phyloP scores from a whole-genome alignment of 30 jellyfish, hydroid and myxozoan genomes.

The Aurelia aurita complex sp. Pacific region DNA sequence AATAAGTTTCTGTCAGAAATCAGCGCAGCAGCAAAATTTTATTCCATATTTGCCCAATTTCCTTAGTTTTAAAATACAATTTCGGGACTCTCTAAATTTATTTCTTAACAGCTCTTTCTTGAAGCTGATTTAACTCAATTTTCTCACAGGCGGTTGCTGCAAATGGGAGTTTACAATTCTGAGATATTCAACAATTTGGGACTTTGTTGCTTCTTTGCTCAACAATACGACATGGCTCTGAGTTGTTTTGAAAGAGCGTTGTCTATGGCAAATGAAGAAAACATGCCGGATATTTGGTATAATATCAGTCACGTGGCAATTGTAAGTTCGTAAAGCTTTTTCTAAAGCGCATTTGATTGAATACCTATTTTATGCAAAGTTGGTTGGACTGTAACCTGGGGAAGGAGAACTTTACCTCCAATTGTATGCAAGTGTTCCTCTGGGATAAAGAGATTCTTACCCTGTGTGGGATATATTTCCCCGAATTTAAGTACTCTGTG shows the following conservation, averaged over 20 bases:
- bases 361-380: not conserved
- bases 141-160: constrained; percentile 78
- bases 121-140: not conserved
- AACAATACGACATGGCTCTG: constrained; percentile 96
- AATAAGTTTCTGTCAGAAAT: no score
- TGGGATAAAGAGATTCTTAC: no score
- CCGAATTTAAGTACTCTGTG: no score
- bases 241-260: constrained; percentile 94
- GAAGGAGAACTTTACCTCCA: no score
- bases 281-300: constrained; percentile 95
- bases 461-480: no score
- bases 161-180: constrained; percentile 95
- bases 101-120: no score
- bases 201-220: constrained; percentile 94
- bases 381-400: no score
- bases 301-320: constrained; percentile 94
- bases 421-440: no score
- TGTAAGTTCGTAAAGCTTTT: constrained; percentile 37
- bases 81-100: no score
- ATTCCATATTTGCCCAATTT: no score
- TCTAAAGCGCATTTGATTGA: not conserved
- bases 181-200: constrained; percentile 95
- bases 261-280: constrained; percentile 92
- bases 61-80: no score
- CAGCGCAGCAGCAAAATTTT: no score